Evolutionary conservation across 2,888 invertebrate genomes (phyloP).

Genomic region (Sceliomorpha sp.): DNA sequence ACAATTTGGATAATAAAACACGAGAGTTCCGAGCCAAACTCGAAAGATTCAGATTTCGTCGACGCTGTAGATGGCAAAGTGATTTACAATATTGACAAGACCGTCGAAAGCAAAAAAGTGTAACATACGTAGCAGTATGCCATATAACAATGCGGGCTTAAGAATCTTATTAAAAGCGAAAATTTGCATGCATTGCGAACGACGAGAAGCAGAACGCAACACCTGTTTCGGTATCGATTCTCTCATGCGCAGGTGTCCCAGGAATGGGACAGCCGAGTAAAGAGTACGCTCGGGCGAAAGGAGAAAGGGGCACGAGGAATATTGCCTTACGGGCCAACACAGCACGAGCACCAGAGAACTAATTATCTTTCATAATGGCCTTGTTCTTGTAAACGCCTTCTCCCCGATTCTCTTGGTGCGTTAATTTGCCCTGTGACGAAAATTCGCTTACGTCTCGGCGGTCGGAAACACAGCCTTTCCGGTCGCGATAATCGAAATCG

Average conservation of each 20-base stretch:
- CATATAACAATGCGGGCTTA: no score
- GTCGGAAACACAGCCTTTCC: slow-evolving; percentile 41
- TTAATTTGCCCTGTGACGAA: slow-evolving; percentile 41
- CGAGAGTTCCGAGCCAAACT: no score
- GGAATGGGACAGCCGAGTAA: slow-evolving; percentile 43
- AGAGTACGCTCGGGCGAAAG: slow-evolving; percentile 20
- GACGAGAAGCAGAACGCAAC: slow-evolving; percentile 22
- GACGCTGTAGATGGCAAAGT: no score
- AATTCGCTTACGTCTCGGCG: slow-evolving; percentile 34
- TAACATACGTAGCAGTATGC: no score
- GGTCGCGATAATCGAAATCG: slow-evolving; percentile 32
- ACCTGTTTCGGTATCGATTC: slow-evolving; percentile 41
- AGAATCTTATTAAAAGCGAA: slow-evolving; percentile 22
- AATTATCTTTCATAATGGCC: slow-evolving; percentile 52
- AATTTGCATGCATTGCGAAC: slow-evolving; percentile 33
- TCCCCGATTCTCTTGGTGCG: slow-evolving; percentile 34
- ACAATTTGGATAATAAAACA: no score
- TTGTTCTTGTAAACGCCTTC: slow-evolving; percentile 49
- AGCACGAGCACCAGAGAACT: slow-evolving; percentile 49
- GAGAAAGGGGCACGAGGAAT: slow-evolving; percentile 41
- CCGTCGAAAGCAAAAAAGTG: no score
- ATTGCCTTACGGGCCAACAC: slow-evolving; percentile 50
- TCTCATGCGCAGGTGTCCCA: slow-evolving; percentile 49
- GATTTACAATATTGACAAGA: no score
- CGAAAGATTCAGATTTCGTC: no score